phyloP scores from a whole-genome alignment of 2,113 vertebrate species.

The Xyliphius kryptos region DNA sequence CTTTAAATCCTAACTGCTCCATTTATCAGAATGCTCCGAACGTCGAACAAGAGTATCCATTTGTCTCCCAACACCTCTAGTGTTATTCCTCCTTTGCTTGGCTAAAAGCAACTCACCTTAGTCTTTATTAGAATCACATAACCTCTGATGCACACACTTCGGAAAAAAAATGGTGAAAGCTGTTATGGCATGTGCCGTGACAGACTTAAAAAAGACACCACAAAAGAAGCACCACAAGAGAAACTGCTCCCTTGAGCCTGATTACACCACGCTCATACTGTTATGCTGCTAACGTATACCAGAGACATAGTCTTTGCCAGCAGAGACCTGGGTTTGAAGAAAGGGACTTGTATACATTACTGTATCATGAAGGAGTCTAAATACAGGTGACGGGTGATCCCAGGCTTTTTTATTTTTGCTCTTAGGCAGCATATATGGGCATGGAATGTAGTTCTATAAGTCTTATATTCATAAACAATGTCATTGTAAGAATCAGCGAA shows the following conservation, averaged over 20 bases:
- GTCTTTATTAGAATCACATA: constrained; percentile 18
- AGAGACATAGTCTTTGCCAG: constrained; percentile 18
- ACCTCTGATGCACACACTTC: constrained; percentile 14
- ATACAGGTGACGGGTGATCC: constrained; percentile 67
- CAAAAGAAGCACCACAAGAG: too few species aligned
- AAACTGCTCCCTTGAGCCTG: constrained; percentile 7
- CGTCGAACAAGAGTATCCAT: constrained; percentile 46
- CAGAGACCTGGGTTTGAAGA: constrained; percentile 42
- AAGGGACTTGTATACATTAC: constrained; percentile 58
- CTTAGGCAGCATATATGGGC: constrained; percentile 69
- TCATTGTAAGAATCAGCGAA: constrained; percentile 43
- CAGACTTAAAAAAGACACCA: too few species aligned
- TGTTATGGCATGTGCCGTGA: constrained; percentile 11
- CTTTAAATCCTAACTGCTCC: constrained; percentile 53
- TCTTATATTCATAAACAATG: constrained; percentile 61
- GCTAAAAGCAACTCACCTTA: constrained; percentile 41
- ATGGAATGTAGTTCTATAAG: constrained; percentile 62
- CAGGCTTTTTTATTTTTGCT: constrained; percentile 29
- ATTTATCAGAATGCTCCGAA: constrained; percentile 55
- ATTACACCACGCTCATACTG: constrained; percentile 12
- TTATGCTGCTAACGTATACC: constrained; percentile 32
- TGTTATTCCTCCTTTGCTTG: constrained; percentile 52
- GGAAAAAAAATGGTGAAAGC: background rate
- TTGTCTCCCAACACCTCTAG: constrained; percentile 55
- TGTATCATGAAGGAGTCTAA: constrained; percentile 72